Evolutionary conservation across 2,113 vertebrate genomes (phyloP).

Genomic region (Antechinus stuartii): DNA sequence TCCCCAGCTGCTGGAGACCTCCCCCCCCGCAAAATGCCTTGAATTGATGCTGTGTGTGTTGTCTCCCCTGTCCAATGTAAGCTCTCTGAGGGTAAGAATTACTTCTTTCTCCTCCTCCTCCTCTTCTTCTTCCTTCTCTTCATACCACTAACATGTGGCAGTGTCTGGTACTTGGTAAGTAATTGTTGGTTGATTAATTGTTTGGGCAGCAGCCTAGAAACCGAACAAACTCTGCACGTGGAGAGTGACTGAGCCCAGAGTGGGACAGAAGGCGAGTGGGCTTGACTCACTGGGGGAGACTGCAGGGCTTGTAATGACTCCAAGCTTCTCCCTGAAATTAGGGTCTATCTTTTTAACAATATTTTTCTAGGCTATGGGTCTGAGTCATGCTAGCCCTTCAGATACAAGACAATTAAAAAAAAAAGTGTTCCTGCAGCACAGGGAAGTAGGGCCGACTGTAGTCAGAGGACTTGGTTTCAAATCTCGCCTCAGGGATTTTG

Average conservation of each 20-base stretch:
- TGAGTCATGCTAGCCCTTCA: background rate
- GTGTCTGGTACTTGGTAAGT: background rate
- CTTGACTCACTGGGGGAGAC: background rate
- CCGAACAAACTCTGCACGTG: background rate
- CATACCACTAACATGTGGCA: background rate
- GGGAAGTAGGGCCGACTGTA: background rate
- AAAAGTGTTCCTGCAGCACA: background rate
- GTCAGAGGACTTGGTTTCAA: background rate
- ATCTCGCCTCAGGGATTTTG: background rate
- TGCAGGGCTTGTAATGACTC: background rate
- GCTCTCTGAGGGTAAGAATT: background rate
- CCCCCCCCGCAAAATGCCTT: background rate
- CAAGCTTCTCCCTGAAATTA: background rate
- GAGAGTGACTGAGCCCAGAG: background rate
- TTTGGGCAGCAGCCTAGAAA: background rate
- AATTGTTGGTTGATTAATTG: background rate
- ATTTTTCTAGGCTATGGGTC: background rate
- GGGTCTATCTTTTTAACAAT: background rate
- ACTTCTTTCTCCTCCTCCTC: background rate
- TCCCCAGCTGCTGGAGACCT: background rate
- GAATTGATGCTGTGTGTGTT: background rate
- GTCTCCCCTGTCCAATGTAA: background rate
- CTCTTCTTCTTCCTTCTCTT: background rate
- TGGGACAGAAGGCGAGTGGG: background rate
- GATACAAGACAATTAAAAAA: background rate